Base-by-base conservation (phyloP, 2,888 invertebrate species). In the Clanis bilineata region DNA sequence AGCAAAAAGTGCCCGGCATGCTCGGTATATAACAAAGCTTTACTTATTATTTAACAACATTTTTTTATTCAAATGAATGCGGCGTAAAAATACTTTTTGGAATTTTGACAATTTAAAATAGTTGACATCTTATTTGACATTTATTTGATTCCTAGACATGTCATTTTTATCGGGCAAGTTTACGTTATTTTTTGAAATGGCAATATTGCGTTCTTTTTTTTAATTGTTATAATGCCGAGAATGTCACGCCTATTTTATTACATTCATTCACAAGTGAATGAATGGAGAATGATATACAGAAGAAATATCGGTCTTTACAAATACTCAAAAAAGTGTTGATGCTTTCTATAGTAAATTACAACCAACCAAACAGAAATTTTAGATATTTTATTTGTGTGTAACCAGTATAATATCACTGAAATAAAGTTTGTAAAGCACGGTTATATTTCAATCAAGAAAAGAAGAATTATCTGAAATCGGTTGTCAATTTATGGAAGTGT, bases 301-400 rank as follows among this genome's bases (percentile, higher is more conserved):
- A 66, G 68, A 75, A 66, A 76, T 71, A 76, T 79, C 77, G 75
- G 74, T 82, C 84, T 82, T 83, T 81, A 86, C 83, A 86, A 89
- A 85, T 88, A 90, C 88, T 90, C 88, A 86, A 90, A 90, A 89
- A 91, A 92, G 90, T 92, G 92, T 92, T 92, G 92, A 92, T 92
- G 92, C 92, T 92, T 91, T 92, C 90, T 89, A 84, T 87, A 88
- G 90, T 88, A 89, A 90, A 90, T 90, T 87, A 90, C 88, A 90
- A 88, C 86, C 85, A 87, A 89, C 86, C 86, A 90, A 91, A 91
- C 89, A 90, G 82, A 87, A 82, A 85, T 88, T 90, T 88, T 86
- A 76, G 81, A 84, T 82, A 83, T 85, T 85, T 86, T 81, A 86
- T 86, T 87, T 85, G 86, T 82, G 86, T 86, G 71, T 82, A 81